Evolutionary conservation across 1,140 invertebrate species (phyloP).

Genomic region (Macrotrachela quadricornifera): DNA sequence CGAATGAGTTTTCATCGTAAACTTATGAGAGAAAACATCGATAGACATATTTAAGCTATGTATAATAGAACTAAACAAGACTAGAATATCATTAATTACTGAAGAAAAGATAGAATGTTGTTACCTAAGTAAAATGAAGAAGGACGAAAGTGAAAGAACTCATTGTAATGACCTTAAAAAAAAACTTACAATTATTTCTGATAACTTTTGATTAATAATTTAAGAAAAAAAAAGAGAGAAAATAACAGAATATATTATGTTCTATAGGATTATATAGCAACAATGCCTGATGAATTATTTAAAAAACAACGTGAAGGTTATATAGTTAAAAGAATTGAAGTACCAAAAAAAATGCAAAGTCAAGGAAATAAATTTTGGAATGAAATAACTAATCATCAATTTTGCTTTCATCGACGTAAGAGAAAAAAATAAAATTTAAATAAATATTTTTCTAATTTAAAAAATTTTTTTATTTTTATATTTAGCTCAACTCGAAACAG

Average conservation of each 20-base stretch:
- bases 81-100: too few relatives aligned
- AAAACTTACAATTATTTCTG: too few relatives aligned
- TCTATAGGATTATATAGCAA: slow-evolving; percentile 41
- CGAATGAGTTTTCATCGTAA: neutral
- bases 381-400: slow-evolving; percentile 65
- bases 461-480: slow-evolving; percentile 6
- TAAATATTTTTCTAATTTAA: neutral
- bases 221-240: too few relatives aligned
- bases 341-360: slow-evolving; percentile 57
- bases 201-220: too few relatives aligned
- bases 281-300: slow-evolving; percentile 62
- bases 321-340: slow-evolving; percentile 54
- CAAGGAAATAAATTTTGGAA: slow-evolving; percentile 51
- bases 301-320: slow-evolving; percentile 55
- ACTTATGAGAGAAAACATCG: too few relatives aligned
- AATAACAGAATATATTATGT: neutral
- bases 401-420: slow-evolving; percentile 66
- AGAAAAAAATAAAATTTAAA: neutral
- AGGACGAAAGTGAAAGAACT: too few relatives aligned
- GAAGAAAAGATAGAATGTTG: too few relatives aligned
- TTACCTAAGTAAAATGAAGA: too few relatives aligned
- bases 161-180: too few relatives aligned
- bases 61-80: too few relatives aligned
- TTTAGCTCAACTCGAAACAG: slow-evolving; percentile 52
- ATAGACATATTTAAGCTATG: too few relatives aligned